Evolutionary conservation across 2,113 vertebrate species (phyloP), one percentile per base, ranked within the genome.

Genomic region (Tetrao urogallus): DNA sequence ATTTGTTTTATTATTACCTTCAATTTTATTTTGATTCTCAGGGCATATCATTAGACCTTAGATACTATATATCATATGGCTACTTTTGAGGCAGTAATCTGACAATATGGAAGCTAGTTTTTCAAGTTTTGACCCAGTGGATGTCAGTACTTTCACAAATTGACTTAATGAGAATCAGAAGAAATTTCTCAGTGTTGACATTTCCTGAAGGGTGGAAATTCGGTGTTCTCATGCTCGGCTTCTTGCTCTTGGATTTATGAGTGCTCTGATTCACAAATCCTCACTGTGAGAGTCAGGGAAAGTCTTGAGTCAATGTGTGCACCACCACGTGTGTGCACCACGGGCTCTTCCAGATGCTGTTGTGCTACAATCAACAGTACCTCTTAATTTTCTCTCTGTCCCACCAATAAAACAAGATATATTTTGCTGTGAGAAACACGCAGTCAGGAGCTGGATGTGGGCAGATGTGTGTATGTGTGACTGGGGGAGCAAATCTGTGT

Each of bases 81-180:
- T 69, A 83, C n/a, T 36, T 79, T 54, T 65, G 19, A 7, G 8
- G 25, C 6, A 43, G 5, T 13, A n/a, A 76, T 48, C 8, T 75
- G 48, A n/a, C 28, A 76, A 16, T 10, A 52, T 11, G 3, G n/a
- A 69, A 82, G 5, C 58, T 50, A 8, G 11, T 64, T 77, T 83
- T 66, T 19, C 0, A 1, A 34, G 14, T 72, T 93, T 72, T 72
- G 24, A 43, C 6, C 14, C 47, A 13, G 42, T 11, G 36, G 77
- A 74, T 22, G 22, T 18, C 17, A 71, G n/a, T 42, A 50, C 20
- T 70, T 86, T 48, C 16, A 58, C 15, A 40, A 4, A 13, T 75
- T 38, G 43, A 30, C 88, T 93, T 74, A 54, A 82, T 61, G 43
- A 90, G 52, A 92, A 60, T 63, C 69, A 85, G 78, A 73, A 85